Base-by-base conservation (phyloP, 2,888 invertebrate genomes). In the Brachylomia viminalis region DNA sequence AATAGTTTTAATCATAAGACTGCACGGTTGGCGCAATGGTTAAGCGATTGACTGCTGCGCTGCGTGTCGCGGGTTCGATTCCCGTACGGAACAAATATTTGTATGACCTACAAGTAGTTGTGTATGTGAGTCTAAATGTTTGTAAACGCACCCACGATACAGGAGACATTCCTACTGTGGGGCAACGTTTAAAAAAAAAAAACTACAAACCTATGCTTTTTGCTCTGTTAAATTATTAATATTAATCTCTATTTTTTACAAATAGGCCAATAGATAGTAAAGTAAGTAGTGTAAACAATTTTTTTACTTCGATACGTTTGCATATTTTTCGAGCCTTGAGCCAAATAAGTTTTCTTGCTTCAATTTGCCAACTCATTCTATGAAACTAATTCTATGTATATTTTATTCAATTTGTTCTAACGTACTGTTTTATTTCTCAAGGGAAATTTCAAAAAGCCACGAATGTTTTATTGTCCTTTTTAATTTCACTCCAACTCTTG, bases 401-500 rank as follows among this genome's bases (percentile, higher is more conserved):
- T 84, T 80, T 80, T 84, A 84, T 80, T 84, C 80, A 84, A 70
- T 80, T 70, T 84, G 58, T 84, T 52, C 27, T 56, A 54, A 79
- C 47, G 72, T 61, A 66, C 64, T 80, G 80, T 71, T 80, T 45
- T 33, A 80, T 72, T 71, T 84, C 80, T 80, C 80, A 33, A 45
- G 84, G 80, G 84, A 80, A 80, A 80, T 80, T 80, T 72, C 58
- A 65, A 80, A 80, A 80, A 84, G 47, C 80, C 84, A 71, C 84
- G n/a, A 30, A 56, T 61, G 52, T 59, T 83, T 83, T 83, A 79
- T 71, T 79, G 80, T 84, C 80, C 45, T 84, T 80, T 84, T 80
- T 84, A 80, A 80, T 80, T 80, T 80, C 13, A 72, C 59, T 80
- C 42, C 62, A 79, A 80, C 84, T 84, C 72, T 80, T 71, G 59